Base-by-base conservation (phyloP, 2,888 invertebrate species). In the Cryptophagus acutangulus region DNA sequence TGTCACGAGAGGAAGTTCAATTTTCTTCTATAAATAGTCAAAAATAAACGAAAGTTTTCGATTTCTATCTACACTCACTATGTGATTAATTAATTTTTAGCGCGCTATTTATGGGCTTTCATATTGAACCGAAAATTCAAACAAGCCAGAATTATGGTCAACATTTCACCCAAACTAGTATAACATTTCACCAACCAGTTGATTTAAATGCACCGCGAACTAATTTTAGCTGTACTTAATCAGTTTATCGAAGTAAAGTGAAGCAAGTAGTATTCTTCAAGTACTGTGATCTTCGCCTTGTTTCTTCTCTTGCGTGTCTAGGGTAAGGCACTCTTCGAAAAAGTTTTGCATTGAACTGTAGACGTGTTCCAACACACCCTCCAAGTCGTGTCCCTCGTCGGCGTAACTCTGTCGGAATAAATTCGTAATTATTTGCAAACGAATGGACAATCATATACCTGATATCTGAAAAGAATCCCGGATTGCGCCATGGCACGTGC, bases 341-440 rank as follows among this genome's bases (percentile, higher is more conserved):
- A 84, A 93, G 73, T 90, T 85, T 74, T 92, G 92, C 89, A 93
- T 90, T 57, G 90, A 90, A 62, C 85, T 80, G 72, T 92, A 92
- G 55, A 91, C 84, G 74, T 94, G 93, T 67, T 89, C 88, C 61
- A 88, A 79, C 48, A 90, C 91, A 41, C 90, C 90, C 33, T 61
- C 55, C 42, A 93, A 73, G 56, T 84, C 81, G 71, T 93, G 92
- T 46, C 88, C 89, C 72, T 92, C 90, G 68, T 93, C 90, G 36
- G 92, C 89, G 68, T 94, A 94, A 53, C 89, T 86, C 92, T 93
- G 74, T 13, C 74, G 73, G 36, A 46, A n/a, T n/a, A n/a, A n/a
- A n/a, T n/a, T n/a, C n/a, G n/a, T n/a, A n/a, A 34, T 17, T 13
- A 15, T 26, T 13, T 31, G 20, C 12, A 33, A 26, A 29, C 5